Conservation (phyloP, 2,797 vertebrate species). For the Peromyscus aztecus region DNA sequence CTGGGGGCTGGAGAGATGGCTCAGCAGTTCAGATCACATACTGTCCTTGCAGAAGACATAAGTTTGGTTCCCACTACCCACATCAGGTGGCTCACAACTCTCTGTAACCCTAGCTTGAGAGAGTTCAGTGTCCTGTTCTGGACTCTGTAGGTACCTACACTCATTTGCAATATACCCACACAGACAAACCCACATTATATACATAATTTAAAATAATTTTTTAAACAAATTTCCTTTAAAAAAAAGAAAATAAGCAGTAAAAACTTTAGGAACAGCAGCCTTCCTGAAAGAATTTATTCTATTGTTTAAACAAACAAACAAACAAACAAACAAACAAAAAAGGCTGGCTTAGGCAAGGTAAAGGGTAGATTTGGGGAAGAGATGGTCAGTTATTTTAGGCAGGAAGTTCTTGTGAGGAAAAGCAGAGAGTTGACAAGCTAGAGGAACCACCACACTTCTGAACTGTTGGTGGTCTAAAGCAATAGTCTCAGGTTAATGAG, state of each 20-base stretch:
- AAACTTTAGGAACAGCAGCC: neutral
- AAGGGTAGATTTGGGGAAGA: neutral
- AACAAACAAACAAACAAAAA: neutral
- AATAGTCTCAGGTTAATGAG: neutral
- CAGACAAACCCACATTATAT: neutral
- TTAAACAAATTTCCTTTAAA: neutral
- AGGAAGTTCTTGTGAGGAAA: neutral
- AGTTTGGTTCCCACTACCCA: neutral
- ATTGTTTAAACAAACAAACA: neutral
- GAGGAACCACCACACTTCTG: neutral
- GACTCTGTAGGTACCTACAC: neutral
- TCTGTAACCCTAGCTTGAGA: neutral
- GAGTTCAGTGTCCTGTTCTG: neutral
- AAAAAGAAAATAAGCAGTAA: neutral
- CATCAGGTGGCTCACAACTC: neutral
- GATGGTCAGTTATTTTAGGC: neutral
- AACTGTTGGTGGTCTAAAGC: neutral
- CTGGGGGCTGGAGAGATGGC: neutral
- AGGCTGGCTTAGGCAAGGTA: neutral
- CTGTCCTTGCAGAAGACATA: no score
- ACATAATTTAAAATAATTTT: neutral
- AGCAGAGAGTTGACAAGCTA: neutral
- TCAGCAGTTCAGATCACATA: no score
- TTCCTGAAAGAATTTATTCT: neutral
- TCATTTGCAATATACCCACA: neutral